Base-by-base conservation (phyloP, 1,140 invertebrate species). In the Diachasmimorpha longicaudata region DNA sequence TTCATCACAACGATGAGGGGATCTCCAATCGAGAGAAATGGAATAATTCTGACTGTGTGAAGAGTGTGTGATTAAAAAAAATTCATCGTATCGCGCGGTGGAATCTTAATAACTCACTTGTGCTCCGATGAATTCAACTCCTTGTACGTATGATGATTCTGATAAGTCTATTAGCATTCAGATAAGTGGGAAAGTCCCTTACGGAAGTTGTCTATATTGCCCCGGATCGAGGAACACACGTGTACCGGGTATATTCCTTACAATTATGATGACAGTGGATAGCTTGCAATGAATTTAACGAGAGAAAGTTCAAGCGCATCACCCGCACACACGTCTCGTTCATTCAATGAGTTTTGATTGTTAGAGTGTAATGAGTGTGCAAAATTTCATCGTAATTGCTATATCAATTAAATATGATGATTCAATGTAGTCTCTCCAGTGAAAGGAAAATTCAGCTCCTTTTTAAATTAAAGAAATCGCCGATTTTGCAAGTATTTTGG, bases 231-330 rank as follows among this genome's bases (percentile, higher is more conserved):
- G 66, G 25, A 68, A 68, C 25, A 68, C 25, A 37, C 25, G 58
- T 23, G 19, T 63, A 31, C 2, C 16, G 14, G 58, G 52, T 58
- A 58, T 63, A 25, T 55, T 9, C 23, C 21, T 68, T 68, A 68
- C 36, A 37, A 68, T 68, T 68, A 68, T 68, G 66, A 68, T 68
- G 66, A 68, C 66, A 68, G 66, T 37, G 36, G 66, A 19, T 68
- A 68, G 66, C n/a, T 39, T 68, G 36, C 66, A 68, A n/a, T 68
- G 31, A 37, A 8, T 68, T 68, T 68, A 68, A 68, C 66, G 66
- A 68, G 66, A 68, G 66, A 68, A 68, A 68, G 66, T 68, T 68
- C 66, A 68, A 68, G 66, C 66, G 36, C 36, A 68, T 68, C 66
- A 68, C 36, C 14, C 31, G 48, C 48, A 14, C 48, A 52, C 48